Base-by-base conservation (phyloP, 2,113 vertebrate genomes). In the Xenopus laevis region DNA sequence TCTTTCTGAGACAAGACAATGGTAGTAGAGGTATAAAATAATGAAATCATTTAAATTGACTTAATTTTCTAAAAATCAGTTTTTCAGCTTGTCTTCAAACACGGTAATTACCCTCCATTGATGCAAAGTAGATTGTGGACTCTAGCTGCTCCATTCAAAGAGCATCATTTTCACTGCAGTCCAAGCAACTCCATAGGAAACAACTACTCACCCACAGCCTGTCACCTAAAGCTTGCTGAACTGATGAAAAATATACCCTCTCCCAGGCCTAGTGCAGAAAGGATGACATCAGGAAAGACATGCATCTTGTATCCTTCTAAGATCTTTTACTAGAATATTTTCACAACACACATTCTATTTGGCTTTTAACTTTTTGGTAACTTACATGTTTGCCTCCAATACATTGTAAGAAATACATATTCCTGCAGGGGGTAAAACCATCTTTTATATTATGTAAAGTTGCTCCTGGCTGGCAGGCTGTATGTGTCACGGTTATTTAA, bases 101-200 rank as follows among this genome's bases (percentile, higher is more conserved):
- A 87, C 62, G 86, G 80, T 23, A 59, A 60, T 46, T 86, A 91
- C 20, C 94, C 95, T 7, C 90, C 92, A 45, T 85, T 98, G 77
- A 92, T 98, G 86, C 94, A 96, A 78, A 45, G 45, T 27, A 74
- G 58, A 0, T 92, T 89, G 0, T 84, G 87, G 91, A 93, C 85
- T 17, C 72, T 85, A 76, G 92, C 92, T 8, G 90, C 79, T 65
- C 96, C 96, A 0, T 94, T 91, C 81, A 97, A 96, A 83, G 95
- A 97, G 18, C 89, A 87, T 50, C 52, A 23, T 7, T 76, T 84
- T 78, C 79, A 84, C 72, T 83, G 89, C 16, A 91, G 84, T 50
- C 94, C 88, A 0, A 94, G 91, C 65, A 91, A 96, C 76, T 93
- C 91, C 71, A 94, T 97, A 63, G 95, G 86, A 71, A 97, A 94